A percentile compares a stretch with the other conserved stretches of the same genome.
Evolutionary conservation across 1,140 invertebrate species (phyloP).

Genomic region (Scylla paramamosain): DNA sequence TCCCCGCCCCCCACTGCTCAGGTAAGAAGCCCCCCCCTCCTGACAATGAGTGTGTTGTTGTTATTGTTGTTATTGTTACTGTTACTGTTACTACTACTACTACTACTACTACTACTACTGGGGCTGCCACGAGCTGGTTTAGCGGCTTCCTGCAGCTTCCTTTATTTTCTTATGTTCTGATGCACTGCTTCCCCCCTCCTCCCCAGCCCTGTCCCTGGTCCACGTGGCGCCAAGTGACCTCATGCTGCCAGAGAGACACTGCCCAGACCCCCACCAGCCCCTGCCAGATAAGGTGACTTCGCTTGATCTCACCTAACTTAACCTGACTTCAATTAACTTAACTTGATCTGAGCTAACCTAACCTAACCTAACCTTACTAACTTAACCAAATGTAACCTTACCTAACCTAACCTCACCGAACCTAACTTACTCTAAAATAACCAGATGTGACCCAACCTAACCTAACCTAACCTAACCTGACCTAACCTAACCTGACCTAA

Average conservation of each 20-base stretch:
- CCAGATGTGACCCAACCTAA: too few relatives aligned
- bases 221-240: constrained; percentile 41
- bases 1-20: constrained; percentile 54
- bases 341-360: too few relatives aligned
- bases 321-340: too few relatives aligned
- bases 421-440: too few relatives aligned
- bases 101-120: constrained; percentile 30
- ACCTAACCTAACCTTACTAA: too few relatives aligned
- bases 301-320: too few relatives aligned
- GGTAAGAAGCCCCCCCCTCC: neutral
- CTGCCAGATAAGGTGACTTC: constrained; percentile 43
- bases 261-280: neutral
- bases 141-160: neutral
- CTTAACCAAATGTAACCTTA: too few relatives aligned
- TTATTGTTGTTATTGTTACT: neutral
- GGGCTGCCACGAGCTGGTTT: neutral
- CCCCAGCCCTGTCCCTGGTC: constrained; percentile 55
- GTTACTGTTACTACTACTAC: neutral
- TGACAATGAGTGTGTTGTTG: neutral
- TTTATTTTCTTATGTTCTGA: too few relatives aligned
- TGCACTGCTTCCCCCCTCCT: neutral
- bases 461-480: too few relatives aligned
- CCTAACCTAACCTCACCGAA: too few relatives aligned
- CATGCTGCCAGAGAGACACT: constrained; percentile 34
- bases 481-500: too few relatives aligned